phyloP scores from a whole-genome alignment of 53 echinoderm and acorn worm genomes.

The Glandiceps talaboti region DNA sequence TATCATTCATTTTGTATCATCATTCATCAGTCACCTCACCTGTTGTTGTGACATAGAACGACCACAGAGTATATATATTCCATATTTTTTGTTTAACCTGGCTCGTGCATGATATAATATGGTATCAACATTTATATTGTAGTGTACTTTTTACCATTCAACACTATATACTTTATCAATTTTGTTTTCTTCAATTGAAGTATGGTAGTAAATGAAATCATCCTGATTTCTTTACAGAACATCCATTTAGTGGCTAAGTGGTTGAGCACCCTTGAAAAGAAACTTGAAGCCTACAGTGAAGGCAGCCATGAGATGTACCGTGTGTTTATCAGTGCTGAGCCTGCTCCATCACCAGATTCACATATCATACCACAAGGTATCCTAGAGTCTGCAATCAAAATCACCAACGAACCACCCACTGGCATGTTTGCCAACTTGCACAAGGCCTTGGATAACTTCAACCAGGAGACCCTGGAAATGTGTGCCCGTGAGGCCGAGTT shows the following conservation, averaged over 20 bases:
- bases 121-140: too few relatives aligned
- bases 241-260: slow-evolving; percentile 99
- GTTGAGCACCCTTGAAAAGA: slow-evolving; percentile 94
- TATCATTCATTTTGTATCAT: not conserved
- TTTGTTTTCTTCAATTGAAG: too few relatives aligned
- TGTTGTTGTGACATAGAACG: too few relatives aligned
- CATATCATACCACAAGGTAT: slow-evolving; percentile 86
- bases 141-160: too few relatives aligned
- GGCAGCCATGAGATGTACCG: slow-evolving; percentile 79
- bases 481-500: slow-evolving; percentile 97
- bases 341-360: slow-evolving; percentile 68
- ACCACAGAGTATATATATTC: too few relatives aligned
- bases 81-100: too few relatives aligned
- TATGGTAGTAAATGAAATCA: too few relatives aligned
- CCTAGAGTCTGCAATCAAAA: slow-evolving; percentile 93
- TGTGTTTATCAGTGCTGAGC: slow-evolving; percentile 97
- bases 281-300: slow-evolving; percentile 65
- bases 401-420: slow-evolving; percentile 99
- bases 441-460: slow-evolving; percentile 88
- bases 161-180: too few relatives aligned
- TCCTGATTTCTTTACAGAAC: slow-evolving; percentile 64
- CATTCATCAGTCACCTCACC: not conserved
- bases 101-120: too few relatives aligned
- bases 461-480: slow-evolving; percentile 98
- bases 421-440: slow-evolving; percentile 99